A percentile compares a stretch with the other conserved stretches of the same genome.
phyloP scores from a whole-genome alignment of 1,140 invertebrate genomes.

The Leptoteleia sp. region DNA sequence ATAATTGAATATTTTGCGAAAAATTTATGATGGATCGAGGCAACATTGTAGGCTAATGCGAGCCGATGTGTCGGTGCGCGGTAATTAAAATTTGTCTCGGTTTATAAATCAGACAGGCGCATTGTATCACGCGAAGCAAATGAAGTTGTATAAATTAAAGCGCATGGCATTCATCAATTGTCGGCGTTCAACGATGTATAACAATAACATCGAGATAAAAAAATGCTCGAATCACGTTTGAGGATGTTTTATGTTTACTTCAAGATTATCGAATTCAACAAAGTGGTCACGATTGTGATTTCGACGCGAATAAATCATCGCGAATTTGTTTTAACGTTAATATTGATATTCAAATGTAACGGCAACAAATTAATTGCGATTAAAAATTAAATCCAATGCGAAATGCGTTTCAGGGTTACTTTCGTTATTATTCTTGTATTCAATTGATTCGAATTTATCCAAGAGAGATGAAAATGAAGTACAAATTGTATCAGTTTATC shows the following conservation, averaged over 20 bases:
- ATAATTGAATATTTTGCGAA: too few species aligned
- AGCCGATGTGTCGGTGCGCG: neutral
- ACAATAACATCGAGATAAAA: slow-evolving; percentile 27
- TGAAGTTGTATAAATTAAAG: slow-evolving; percentile 37
- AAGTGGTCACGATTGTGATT: too few species aligned
- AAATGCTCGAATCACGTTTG: slow-evolving; percentile 1
- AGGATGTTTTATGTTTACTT: neutral
- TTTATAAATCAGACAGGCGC: slow-evolving; percentile 34
- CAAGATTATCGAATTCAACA: too few species aligned
- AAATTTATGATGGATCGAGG: slow-evolving; percentile 7
- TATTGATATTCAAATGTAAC: too few species aligned
- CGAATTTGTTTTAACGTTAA: neutral
- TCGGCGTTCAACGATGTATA: slow-evolving; percentile 1
- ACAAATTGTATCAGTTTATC: too few species aligned
- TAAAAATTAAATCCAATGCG: too few species aligned
- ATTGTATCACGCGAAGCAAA: slow-evolving; percentile 13
- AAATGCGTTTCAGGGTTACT: too few species aligned
- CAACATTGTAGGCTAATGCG: slow-evolving; percentile 22
- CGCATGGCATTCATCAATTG: slow-evolving; percentile 33
- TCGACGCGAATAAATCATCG: neutral
- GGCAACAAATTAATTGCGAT: too few species aligned
- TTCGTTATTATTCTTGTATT: too few species aligned
- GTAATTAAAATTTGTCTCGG: slow-evolving; percentile 48
- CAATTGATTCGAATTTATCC: too few species aligned
- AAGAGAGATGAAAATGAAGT: too few species aligned